Base-by-base conservation (phyloP, 2,888 invertebrate species). In the Patella depressa region DNA sequence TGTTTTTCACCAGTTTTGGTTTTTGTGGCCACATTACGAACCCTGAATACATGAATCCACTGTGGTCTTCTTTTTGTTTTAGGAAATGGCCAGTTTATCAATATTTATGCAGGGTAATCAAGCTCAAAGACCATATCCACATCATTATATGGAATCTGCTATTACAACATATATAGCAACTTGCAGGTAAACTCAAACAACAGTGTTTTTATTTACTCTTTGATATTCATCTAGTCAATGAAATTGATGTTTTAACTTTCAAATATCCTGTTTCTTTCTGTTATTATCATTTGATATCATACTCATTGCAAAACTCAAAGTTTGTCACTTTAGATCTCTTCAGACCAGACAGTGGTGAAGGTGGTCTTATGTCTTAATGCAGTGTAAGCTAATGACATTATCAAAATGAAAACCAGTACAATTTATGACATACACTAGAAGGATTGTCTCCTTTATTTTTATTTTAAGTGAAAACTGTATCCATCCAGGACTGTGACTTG, bases 31-130 rank as follows among this genome's bases (percentile, higher is more conserved):
- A 45, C 34, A 45, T 45, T 45, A 5, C 34, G 7, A 45, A 45
- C 34, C 34, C 34, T 0, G 34, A 45, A 7, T 45, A 45, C 34
- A 45, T 45, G 45, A 45, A 45, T 45, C 45, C 45, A 45, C 45
- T 9, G 45, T 45, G 0, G 9, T 45, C 9, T 45, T 45, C 1
- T 45, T 71, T 71, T 57, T 78, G 3, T 81, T 85, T 45, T 85
- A 92, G 92, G 98, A 98, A 93, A 98, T 98, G 98, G 98, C 98
- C 9, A 96, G 96, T 15, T 92, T 98, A 53, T 95, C 97, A 77
- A 96, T 97, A 1, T 98, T 97, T 89, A 96, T 98, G 96, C 94
- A 95, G 77, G 92, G 91, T 3, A 84, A 82, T 24, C 84, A 82
- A 53, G 87, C 87, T 79, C 90, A 90, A 84, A 88, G 92, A 73